A percentile compares a stretch with the other conserved stretches of the same genome.
Conservation (phyloP, 1,140 invertebrate species). For the Eriosoma lanigerum region DNA sequence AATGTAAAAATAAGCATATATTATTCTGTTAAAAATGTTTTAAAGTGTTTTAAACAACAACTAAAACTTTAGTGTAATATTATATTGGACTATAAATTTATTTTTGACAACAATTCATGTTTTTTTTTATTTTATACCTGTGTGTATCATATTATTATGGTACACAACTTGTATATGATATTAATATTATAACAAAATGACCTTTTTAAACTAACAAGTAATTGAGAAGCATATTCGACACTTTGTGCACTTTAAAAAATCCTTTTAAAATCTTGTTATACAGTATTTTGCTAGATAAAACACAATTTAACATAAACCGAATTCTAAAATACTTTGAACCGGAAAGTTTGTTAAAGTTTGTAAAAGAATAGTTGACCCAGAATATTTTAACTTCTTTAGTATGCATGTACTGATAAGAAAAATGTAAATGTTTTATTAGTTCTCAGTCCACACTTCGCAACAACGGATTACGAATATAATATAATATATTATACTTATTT, state of each 20-base stretch:
- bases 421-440: constrained; percentile 22
- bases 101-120: neutral
- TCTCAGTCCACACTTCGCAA: too few relatives aligned
- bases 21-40: neutral
- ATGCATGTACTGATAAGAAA: neutral
- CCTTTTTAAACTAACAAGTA: constrained; percentile 30
- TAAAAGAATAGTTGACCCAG: constrained; percentile 10
- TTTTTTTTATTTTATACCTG: neutral
- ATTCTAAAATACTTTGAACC: constrained; percentile 16
- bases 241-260: constrained; percentile 13
- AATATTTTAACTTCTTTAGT: constrained; percentile 21
- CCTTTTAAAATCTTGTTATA: constrained; percentile 1
- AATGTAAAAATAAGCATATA: neutral
- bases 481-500: too few relatives aligned
- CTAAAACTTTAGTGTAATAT: neutral
- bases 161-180: neutral
- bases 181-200: constrained; percentile 20
- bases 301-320: constrained; percentile 30
- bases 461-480: too few relatives aligned
- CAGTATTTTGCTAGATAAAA: neutral
- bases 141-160: neutral
- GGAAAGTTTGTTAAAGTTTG: constrained; percentile 3
- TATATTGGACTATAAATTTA: neutral
- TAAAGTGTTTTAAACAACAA: neutral
- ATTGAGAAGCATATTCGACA: neutral